These are phyloP conservation scores for Pristionchus maxplancki DNA, from an alignment of 2,888 invertebrate species.

Conservation along the genomic window DNA sequence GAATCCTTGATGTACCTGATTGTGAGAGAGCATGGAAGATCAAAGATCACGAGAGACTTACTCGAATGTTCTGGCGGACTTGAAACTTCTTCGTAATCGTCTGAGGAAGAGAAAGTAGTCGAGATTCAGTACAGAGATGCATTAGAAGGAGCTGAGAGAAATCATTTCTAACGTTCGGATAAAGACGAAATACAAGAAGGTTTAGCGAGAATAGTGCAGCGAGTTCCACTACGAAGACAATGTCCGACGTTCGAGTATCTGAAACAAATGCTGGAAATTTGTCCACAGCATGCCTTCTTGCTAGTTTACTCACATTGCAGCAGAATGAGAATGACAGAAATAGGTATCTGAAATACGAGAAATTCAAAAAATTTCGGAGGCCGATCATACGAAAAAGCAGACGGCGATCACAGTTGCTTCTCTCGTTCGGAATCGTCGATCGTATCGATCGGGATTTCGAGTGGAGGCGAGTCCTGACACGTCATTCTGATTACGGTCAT, in stretches of 20 bases:
- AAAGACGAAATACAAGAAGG: neutral
- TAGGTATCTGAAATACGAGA: neutral
- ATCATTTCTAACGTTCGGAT: neutral
- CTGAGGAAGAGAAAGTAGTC: neutral
- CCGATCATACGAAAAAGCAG: neutral
- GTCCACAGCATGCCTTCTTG: too few species aligned
- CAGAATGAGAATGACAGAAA: neutral
- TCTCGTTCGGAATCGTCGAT: neutral
- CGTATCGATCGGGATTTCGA: conserved; percentile 25
- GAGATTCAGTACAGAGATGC: neutral
- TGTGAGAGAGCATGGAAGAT: neutral
- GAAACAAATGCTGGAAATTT: neutral
- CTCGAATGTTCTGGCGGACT: conserved; percentile 23
- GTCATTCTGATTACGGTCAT: neutral
- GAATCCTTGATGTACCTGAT: neutral
- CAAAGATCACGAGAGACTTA: neutral
- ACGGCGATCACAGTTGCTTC: neutral
- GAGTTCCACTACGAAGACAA: neutral
- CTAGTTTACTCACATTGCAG: neutral
- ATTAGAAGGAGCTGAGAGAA: neutral
- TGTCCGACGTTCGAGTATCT: neutral
- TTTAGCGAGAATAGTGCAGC: neutral
- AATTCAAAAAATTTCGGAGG: neutral
- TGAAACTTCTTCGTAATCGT: conserved; percentile 1
- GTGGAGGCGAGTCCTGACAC: conserved; percentile 14